Conservation (phyloP, 1,140 invertebrate genomes). For the Araneus ventricosus region DNA sequence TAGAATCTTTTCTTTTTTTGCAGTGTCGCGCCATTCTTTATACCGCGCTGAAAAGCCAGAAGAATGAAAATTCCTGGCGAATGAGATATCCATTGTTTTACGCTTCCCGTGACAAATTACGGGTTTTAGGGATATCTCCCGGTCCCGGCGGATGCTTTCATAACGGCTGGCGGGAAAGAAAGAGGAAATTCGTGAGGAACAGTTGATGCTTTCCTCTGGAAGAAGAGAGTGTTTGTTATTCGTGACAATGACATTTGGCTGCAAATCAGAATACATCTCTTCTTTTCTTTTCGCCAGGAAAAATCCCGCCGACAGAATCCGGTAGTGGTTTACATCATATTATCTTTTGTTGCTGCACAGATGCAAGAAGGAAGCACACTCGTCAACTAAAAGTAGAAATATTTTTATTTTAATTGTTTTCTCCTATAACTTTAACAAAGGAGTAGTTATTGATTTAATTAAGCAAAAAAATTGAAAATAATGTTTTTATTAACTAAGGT, state of each 20-base stretch:
- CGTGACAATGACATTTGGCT: background rate
- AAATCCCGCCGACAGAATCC: background rate
- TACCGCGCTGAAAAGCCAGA: background rate
- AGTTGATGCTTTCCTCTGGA: background rate
- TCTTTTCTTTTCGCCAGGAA: background rate
- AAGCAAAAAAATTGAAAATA: no score
- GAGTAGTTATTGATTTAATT: no score
- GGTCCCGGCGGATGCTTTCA: background rate
- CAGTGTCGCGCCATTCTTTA: background rate
- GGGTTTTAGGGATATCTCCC: background rate
- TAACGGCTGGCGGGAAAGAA: background rate
- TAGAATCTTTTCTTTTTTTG: background rate
- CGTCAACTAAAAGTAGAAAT: no score
- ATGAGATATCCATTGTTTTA: constrained; percentile 22
- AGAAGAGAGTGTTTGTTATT: background rate
- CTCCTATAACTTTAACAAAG: no score
- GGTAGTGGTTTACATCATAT: no score
- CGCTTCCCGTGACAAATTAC: constrained; percentile 19
- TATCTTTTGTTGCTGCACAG: no score
- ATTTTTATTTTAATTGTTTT: no score
- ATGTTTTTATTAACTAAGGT: no score
- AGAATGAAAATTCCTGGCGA: background rate
- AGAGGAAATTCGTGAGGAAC: background rate
- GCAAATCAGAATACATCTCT: background rate
- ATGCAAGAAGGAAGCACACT: no score